Evolutionary conservation across 2,797 vertebrate species (phyloP).

Genomic region (Bryconaethiops microstoma): DNA sequence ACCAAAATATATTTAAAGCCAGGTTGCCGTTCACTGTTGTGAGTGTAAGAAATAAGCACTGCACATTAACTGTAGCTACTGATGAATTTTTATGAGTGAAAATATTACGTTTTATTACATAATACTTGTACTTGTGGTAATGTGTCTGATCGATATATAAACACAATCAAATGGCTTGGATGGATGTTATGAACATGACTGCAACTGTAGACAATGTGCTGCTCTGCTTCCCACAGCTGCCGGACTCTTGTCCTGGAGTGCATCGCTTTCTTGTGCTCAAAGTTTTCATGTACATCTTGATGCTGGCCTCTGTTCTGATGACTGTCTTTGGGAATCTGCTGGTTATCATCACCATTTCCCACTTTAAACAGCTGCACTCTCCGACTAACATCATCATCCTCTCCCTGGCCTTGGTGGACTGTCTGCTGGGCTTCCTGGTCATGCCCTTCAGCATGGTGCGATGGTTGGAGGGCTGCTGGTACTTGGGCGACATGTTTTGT

Average conservation of each 20-base stretch:
- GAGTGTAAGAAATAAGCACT: not conserved
- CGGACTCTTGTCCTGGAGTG: constrained; percentile 39
- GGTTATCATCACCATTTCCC: constrained; percentile 51
- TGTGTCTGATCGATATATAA: not conserved
- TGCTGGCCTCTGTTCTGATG: constrained; percentile 33
- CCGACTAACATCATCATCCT: constrained; percentile 51
- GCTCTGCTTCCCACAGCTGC: constrained; percentile 45
- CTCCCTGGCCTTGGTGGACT: constrained; percentile 47
- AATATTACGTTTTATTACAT: not conserved
- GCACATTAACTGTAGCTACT: not conserved
- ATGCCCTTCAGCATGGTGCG: constrained; percentile 54
- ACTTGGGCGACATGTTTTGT: constrained; percentile 26
- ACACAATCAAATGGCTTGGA: not conserved
- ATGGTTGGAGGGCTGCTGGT: constrained; percentile 50
- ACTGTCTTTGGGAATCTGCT: constrained; percentile 53
- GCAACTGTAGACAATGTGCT: constrained; percentile 14
- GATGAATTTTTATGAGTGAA: not conserved
- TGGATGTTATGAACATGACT: constrained; percentile 24
- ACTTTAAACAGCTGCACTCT: constrained; percentile 56
- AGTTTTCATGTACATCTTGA: constrained; percentile 41
- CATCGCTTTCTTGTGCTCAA: not conserved
- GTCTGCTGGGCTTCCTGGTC: constrained; percentile 45
- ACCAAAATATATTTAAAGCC: constrained; percentile 25
- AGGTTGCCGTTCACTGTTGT: not conserved
- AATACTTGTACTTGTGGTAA: not conserved